Evolutionary conservation across 2,113 vertebrate genomes (phyloP), one percentile per base, ranked within the genome.

Genomic region (Scartelaos histophorus): DNA sequence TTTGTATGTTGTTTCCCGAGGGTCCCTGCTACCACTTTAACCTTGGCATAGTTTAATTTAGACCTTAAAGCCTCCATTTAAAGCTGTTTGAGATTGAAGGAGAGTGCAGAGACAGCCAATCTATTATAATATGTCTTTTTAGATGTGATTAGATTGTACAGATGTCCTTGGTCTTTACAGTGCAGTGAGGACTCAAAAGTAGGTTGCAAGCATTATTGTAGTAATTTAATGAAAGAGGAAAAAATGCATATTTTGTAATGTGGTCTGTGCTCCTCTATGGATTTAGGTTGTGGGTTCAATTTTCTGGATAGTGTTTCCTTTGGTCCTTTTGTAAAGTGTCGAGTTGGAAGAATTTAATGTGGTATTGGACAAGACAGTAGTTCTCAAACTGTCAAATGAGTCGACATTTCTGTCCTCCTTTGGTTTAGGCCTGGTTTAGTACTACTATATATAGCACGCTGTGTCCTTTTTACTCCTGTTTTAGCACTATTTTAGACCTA

Each of bases 21-120:
- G 66, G 82, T 66, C 51, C 35, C 29, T 45, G 69, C 21, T 34
- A 6, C 77, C 51, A n/a, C 64, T 79, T 77, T 67, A 73, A 87
- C 85, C 85, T 88, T 84, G 81, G 56, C 80, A 60, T 67, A 45
- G 21, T 81, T 87, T 82, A 75, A 89, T 85, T 64, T 68, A 79
- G 74, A 74, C 75, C 67, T 62, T 80, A 79, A 82, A 86, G 7
- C 68, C 66, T 35, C 21, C 71, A 67, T 88, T 71, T 79, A 56
- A 77, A 71, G 70, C 25, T 66, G 69, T 84, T 81, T 79, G 62
- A 67, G n/a, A 87, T 85, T 80, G 72, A 83, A 60, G 49, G 3
- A 34, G 69, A 60, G 22, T 67, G 24, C 51, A 35, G 58, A 34
- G 25, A 25, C 58, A 64, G 61, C 34, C 29, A 49, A 15, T 13